Conservation (phyloP, 2,888 invertebrate genomes). For the Iphiclides podalirius region DNA sequence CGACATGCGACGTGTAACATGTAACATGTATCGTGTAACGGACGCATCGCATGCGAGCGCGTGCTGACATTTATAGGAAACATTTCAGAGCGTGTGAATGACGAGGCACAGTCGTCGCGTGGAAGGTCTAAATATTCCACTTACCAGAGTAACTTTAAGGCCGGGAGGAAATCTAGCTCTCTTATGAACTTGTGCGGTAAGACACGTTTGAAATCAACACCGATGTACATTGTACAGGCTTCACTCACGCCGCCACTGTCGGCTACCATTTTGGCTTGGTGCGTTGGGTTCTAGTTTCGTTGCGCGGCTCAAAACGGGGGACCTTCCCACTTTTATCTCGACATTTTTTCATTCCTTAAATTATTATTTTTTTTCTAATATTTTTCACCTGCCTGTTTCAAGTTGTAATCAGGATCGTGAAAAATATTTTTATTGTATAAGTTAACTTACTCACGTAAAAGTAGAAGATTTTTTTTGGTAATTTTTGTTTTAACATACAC, state of each 20-base stretch:
- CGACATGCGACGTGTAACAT: slow-evolving; percentile 13
- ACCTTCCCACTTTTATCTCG: slow-evolving; percentile 14
- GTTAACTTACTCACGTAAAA: too few relatives aligned
- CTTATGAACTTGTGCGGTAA: slow-evolving; percentile 98
- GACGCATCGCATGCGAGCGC: slow-evolving; percentile 53
- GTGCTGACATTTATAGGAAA: slow-evolving; percentile 74
- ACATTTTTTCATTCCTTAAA: slow-evolving; percentile 19
- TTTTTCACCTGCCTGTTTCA: background rate
- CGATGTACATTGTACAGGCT: slow-evolving; percentile 50
- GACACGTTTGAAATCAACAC: slow-evolving; percentile 71
- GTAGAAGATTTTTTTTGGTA: background rate
- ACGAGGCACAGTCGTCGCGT: slow-evolving; percentile 88
- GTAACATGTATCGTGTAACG: slow-evolving; percentile 27
- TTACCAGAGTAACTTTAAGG: slow-evolving; percentile 92
- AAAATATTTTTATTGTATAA: background rate
- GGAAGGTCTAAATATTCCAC: slow-evolving; percentile 91
- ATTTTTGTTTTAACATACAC: background rate
- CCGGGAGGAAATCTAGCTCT: slow-evolving; percentile 94
- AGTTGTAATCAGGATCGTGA: background rate
- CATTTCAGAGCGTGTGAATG: slow-evolving; percentile 92
- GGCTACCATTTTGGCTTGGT: slow-evolving; percentile 60
- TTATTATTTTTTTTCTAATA: background rate
- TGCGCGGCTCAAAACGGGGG: slow-evolving; percentile 43
- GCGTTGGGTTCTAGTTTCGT: slow-evolving; percentile 67
- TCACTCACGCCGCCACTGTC: slow-evolving; percentile 59